Evolutionary conservation across 2,113 vertebrate species (phyloP), one percentile per base, ranked within the genome.

Genomic region (Thryonomys swinderianus): DNA sequence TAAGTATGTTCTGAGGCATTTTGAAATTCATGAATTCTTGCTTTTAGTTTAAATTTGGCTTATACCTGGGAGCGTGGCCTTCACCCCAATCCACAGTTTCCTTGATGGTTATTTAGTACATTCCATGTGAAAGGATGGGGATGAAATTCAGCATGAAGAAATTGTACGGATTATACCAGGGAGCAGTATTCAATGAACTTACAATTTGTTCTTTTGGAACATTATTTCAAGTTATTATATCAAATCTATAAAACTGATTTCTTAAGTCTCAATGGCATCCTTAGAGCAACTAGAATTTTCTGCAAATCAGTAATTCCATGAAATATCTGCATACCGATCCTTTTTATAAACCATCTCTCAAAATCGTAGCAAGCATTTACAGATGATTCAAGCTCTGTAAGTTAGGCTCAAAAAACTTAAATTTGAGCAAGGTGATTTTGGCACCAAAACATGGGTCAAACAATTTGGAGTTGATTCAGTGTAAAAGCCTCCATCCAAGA

Each of bases 11-110:
- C 34, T 62, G 45, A 90, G 32, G 21, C 0, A 84, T 90, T 76
- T 87, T 85, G 51, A 81, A 84, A 17, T 66, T 30, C 55, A 82
- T 21, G 90, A 92, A 88, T 67, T 10, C 32, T 92, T 90, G 82
- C 34, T 76, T 88, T 87, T 94, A 66, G 40, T 88, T 95, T 87
- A 95, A 89, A 87, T 84, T 64, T 89, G 55, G n/a, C 32, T 91
- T 34, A 30, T 87, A 95, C 30, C 51, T 64, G 21, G 69, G 32
- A 84, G 10, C 7, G 14, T 83, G 51, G 17, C 45, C 82, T 92
- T 94, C 40, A 95, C 85, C 12, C 23, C 78, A 61, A 62, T 40
- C 37, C 55, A 71, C 90, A 84, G 13, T 78, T 81, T 48, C 11
- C 78, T 84, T 53, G 40, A 71, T 53, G 73, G 45, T 69, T 73